Conservation (phyloP, 2,888 invertebrate genomes). For the Phlogophora meticulosa region DNA sequence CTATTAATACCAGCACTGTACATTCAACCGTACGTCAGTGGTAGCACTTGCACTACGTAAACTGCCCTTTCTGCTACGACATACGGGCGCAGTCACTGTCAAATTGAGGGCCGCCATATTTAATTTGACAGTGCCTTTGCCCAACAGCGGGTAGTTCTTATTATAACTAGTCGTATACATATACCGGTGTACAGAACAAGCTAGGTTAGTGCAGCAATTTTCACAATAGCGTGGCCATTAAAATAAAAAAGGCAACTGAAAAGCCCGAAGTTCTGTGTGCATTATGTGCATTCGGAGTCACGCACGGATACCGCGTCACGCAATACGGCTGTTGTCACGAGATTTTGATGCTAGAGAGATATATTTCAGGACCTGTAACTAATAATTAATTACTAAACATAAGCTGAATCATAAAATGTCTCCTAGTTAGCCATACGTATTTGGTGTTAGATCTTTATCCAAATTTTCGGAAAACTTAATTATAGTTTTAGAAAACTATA, state of each 20-base stretch:
- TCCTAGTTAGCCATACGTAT: no score
- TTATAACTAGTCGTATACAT: conserved; percentile 1
- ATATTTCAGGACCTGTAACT: conserved; percentile 55
- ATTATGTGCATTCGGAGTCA: conserved; percentile 70
- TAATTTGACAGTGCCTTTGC: background rate
- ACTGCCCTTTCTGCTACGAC: no score
- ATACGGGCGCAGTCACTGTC: no score
- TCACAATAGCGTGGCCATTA: conserved; percentile 70
- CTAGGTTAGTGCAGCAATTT: conserved; percentile 65
- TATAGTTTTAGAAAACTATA: no score
- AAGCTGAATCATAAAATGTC: no score
- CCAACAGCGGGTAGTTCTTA: background rate
- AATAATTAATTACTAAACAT: conserved; percentile 31
- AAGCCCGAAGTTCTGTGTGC: conserved; percentile 70
- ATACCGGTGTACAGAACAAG: conserved; percentile 18
- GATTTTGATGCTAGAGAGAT: conserved; percentile 55
- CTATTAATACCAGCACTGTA: no score
- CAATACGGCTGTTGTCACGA: conserved; percentile 71
- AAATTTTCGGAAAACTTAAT: no score
- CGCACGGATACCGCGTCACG: conserved; percentile 74
- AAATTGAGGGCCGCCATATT: no score
- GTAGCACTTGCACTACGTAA: no score
- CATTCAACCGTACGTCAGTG: no score
- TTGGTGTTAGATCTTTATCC: no score
- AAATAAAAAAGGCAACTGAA: conserved; percentile 72